phyloP scores from a whole-genome alignment of 2,797 vertebrate genomes.

The Potorous gilbertii region DNA sequence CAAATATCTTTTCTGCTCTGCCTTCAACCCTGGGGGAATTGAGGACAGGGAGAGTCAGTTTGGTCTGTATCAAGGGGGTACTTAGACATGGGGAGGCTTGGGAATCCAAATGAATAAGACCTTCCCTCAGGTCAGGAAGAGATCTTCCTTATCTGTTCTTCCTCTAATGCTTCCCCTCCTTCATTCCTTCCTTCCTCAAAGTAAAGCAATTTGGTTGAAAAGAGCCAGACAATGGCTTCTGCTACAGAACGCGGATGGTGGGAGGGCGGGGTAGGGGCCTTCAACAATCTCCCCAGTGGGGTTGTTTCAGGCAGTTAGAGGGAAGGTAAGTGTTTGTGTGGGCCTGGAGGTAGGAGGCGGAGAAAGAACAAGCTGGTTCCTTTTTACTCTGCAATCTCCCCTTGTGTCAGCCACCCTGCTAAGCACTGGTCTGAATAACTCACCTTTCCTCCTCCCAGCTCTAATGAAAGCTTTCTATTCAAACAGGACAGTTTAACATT shows the following conservation, averaged over 20 bases:
- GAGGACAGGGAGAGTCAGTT: not conserved
- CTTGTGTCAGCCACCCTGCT: not conserved
- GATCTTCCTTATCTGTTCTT: not conserved
- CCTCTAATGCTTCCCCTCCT: not conserved
- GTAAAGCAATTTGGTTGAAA: not conserved
- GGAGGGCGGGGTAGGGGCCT: too few species aligned
- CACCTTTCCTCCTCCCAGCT: not conserved
- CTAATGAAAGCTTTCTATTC: not conserved
- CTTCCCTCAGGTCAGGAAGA: not conserved
- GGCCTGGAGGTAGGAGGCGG: not conserved
- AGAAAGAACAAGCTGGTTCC: not conserved
- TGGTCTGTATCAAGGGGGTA: not conserved
- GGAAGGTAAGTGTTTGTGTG: conserved; percentile 2
- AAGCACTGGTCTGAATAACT: not conserved
- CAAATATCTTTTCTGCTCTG: not conserved
- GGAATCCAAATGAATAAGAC: not conserved
- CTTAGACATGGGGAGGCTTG: not conserved
- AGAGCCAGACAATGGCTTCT: not conserved
- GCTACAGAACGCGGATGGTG: not conserved
- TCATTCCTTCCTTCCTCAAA: not conserved
- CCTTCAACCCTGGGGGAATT: not conserved
- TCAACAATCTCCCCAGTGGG: not conserved
- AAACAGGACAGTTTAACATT: not conserved
- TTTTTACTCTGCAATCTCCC: not conserved
- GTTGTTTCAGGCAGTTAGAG: not conserved